Conservation (phyloP, 2,113 vertebrate species). For the Ramphastos sulfuratus region DNA sequence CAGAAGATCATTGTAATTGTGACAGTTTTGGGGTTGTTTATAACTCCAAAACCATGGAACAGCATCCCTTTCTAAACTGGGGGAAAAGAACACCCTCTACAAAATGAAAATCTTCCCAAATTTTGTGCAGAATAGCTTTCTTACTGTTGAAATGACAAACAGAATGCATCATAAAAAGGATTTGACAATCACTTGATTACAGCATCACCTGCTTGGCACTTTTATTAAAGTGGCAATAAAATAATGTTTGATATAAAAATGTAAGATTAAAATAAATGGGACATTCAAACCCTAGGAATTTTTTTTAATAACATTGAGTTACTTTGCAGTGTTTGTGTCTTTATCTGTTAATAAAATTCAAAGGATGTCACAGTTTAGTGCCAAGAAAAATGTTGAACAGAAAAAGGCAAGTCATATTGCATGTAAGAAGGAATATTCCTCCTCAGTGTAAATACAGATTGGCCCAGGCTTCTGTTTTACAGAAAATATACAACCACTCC, state of each 20-base stretch:
- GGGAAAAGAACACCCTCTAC: background rate
- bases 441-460: background rate
- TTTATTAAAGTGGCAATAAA: constrained; percentile 60
- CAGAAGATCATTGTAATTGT: constrained; percentile 20
- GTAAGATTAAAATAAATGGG: constrained; percentile 60
- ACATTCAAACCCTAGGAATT: background rate
- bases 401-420: background rate
- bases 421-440: background rate
- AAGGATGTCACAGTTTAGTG: background rate
- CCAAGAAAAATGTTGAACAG: background rate
- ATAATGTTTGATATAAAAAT: constrained; percentile 55
- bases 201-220: constrained; percentile 49
- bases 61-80: constrained; percentile 14
- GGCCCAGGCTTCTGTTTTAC: background rate
- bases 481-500: background rate
- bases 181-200: background rate
- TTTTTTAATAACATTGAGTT: background rate
- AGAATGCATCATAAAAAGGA: constrained; percentile 53
- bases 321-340: background rate
- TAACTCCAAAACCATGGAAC: constrained; percentile 29
- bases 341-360: background rate
- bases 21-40: background rate
- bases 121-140: background rate
- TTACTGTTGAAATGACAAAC: constrained; percentile 54
- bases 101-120: background rate